A percentile compares a stretch with the other conserved stretches of the same genome.
These are phyloP conservation scores for Strigops habroptila DNA, from an alignment of 2,113 vertebrate genomes.

Conservation along the genomic window DNA sequence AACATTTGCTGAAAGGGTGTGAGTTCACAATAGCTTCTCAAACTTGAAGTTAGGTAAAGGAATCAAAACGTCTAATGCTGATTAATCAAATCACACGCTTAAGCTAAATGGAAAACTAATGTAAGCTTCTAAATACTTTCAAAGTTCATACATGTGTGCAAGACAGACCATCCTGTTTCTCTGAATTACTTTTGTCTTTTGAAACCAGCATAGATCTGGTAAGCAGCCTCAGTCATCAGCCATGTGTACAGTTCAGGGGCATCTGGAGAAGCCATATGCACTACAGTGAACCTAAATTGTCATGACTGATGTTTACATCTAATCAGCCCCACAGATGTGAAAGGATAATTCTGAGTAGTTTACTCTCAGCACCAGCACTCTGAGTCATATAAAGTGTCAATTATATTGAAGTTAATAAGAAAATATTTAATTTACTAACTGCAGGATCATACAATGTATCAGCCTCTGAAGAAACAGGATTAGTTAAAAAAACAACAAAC, in stretches of 20 bases:
- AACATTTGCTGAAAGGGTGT: not conserved
- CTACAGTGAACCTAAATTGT: not conserved
- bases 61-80: not conserved
- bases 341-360: not conserved
- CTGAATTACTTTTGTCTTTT: not conserved
- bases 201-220: not conserved
- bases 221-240: not conserved
- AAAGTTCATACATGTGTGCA: not conserved
- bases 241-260: not conserved
- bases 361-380: not conserved
- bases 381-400: slow-evolving; percentile 23
- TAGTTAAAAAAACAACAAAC: slow-evolving; percentile 1
- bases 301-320: not conserved
- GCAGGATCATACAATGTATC: not conserved
- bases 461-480: slow-evolving; percentile 13
- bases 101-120: not conserved
- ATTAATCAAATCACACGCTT: not conserved
- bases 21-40: not conserved
- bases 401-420: not conserved
- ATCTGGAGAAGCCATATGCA: not conserved
- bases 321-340: not conserved
- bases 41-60: not conserved
- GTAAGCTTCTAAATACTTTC: not conserved
- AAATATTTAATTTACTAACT: slow-evolving; percentile 26
- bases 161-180: not conserved